These are phyloP conservation scores for Drosophila nikananu DNA, from an alignment of 1,140 invertebrate genomes.

Conservation along the genomic window DNA sequence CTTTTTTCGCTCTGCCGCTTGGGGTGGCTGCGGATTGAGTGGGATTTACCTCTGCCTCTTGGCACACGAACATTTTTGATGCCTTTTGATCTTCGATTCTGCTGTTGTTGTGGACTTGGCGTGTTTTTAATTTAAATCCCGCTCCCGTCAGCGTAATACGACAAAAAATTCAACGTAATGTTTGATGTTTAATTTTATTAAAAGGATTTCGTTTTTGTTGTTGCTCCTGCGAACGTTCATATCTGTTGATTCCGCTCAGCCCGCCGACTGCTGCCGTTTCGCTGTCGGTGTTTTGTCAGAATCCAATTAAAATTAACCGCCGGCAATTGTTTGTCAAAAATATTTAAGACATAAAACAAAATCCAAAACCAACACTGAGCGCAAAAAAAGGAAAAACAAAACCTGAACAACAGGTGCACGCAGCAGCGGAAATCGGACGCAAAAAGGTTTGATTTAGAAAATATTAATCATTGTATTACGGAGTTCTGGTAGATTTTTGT, in stretches of 20 bases:
- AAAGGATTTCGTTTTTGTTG: constrained; percentile 70
- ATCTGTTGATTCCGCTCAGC: constrained; percentile 56
- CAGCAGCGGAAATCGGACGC: background rate
- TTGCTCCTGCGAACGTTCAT: constrained; percentile 21
- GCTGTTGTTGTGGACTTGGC: constrained; percentile 74
- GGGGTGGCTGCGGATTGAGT: constrained; percentile 7
- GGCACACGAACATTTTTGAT: constrained; percentile 68
- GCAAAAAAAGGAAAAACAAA: constrained; percentile 2
- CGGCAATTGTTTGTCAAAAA: constrained; percentile 81
- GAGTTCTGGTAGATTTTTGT: background rate
- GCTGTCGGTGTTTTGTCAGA: constrained; percentile 60
- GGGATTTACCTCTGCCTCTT: constrained; percentile 44
- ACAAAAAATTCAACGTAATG: constrained; percentile 80
- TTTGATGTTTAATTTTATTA: constrained; percentile 84
- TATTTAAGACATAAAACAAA: constrained; percentile 59
- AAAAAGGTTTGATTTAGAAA: constrained; percentile 16
- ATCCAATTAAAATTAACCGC: constrained; percentile 84
- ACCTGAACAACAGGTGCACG: constrained; percentile 25
- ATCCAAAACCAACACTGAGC: constrained; percentile 29
- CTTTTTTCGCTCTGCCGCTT: constrained; percentile 39
- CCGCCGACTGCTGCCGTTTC: constrained; percentile 27
- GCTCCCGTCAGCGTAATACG: constrained; percentile 79
- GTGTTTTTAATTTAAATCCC: constrained; percentile 83
- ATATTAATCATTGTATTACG: background rate
- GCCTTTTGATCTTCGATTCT: constrained; percentile 78